A percentile compares a stretch with the other conserved stretches of the same genome.
Evolutionary conservation across 2,888 invertebrate species (phyloP).

Genomic region (Ametastegia equiseti): DNA sequence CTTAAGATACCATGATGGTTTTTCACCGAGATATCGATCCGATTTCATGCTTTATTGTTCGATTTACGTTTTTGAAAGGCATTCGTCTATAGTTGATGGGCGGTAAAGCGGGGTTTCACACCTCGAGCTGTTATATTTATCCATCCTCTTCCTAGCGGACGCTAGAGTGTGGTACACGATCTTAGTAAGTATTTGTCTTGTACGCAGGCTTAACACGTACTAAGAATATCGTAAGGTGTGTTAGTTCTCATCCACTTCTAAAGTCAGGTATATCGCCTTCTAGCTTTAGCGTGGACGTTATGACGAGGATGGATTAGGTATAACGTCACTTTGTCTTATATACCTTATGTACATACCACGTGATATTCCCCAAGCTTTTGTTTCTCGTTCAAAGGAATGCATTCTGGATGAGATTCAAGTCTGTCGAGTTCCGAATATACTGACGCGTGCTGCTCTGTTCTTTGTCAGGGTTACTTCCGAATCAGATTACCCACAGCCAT

Average conservation of each 20-base stretch:
- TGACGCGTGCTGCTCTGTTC: constrained; percentile 2
- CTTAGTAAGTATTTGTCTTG: neutral
- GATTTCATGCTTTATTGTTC: neutral
- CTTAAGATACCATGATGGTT: too few species aligned
- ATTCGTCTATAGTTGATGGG: constrained; percentile 23
- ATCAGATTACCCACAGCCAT: neutral
- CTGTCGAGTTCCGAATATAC: constrained; percentile 10
- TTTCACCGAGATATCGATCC: neutral
- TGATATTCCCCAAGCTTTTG: constrained; percentile 19
- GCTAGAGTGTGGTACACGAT: neutral
- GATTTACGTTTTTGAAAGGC: neutral
- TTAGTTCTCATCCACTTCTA: neutral
- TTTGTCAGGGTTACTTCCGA: constrained; percentile 46
- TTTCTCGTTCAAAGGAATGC: constrained; percentile 37
- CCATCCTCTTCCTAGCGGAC: constrained; percentile 18
- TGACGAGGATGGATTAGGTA: neutral
- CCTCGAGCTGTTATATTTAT: constrained; percentile 43
- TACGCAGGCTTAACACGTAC: constrained; percentile 16
- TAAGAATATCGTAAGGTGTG: constrained; percentile 5
- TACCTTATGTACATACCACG: too few species aligned
- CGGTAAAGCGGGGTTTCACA: constrained; percentile 33
- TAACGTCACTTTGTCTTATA: constrained; percentile 22
- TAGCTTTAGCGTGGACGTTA: neutral
- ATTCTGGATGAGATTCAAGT: constrained; percentile 47
- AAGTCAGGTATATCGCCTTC: neutral